A percentile compares a stretch with the other conserved stretches of the same genome.
These are phyloP conservation scores for Cheumatopsyche charites DNA, from an alignment of 1,140 invertebrate species.

Conservation along the genomic window DNA sequence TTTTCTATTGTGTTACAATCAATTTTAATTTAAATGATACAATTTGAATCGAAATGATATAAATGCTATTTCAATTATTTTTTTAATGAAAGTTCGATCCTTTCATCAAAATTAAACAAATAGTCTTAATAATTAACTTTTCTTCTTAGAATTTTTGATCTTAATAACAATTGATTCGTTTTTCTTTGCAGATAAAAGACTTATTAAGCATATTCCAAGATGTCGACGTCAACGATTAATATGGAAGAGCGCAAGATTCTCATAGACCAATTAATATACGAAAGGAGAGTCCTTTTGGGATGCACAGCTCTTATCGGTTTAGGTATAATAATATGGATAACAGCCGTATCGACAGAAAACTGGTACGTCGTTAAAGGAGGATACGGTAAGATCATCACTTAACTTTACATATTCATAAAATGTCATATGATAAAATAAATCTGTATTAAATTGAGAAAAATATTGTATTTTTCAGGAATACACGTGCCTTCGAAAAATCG, in stretches of 20 bases:
- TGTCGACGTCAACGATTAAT: slow-evolving; percentile 64
- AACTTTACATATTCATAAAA: neutral
- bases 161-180: neutral
- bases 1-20: slow-evolving; percentile 9
- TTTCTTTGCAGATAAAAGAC: neutral
- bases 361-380: slow-evolving; percentile 72
- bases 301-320: slow-evolving; percentile 72
- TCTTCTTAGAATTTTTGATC: too few species aligned
- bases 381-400: slow-evolving; percentile 51
- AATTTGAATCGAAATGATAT: slow-evolving; percentile 1
- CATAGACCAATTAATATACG: slow-evolving; percentile 68
- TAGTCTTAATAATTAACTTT: too few species aligned
- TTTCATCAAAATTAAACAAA: too few species aligned
- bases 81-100: too few species aligned
- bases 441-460: too few species aligned
- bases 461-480: slow-evolving; percentile 66
- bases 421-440: too few species aligned
- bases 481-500: slow-evolving; percentile 61
- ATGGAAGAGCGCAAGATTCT: slow-evolving; percentile 60
- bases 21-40: slow-evolving; percentile 16
- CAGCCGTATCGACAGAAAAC: slow-evolving; percentile 75
- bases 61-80: neutral
- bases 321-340: slow-evolving; percentile 72
- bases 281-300: slow-evolving; percentile 71
- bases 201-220: slow-evolving; percentile 50